phyloP scores from a whole-genome alignment of 2,888 invertebrate genomes.

The Melanophora roralis region DNA sequence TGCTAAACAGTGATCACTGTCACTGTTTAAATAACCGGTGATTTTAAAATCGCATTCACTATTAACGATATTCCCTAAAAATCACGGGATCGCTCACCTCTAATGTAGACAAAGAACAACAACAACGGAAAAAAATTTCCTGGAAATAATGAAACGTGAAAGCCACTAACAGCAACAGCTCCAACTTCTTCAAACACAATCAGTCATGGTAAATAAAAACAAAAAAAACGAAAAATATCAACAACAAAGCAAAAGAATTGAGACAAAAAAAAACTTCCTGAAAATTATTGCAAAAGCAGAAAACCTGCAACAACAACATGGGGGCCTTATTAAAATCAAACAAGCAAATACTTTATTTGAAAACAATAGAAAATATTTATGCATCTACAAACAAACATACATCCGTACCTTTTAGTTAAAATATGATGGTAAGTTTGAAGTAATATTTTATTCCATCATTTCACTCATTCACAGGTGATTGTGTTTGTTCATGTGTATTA shows the following conservation, averaged over 20 bases:
- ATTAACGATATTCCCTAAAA: no score
- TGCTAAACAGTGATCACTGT: no score
- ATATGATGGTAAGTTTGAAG: slow-evolving; percentile 14
- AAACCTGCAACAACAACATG: not conserved
- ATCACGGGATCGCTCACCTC: no score
- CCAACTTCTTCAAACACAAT: not conserved
- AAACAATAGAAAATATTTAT: slow-evolving; percentile 52
- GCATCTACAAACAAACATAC: slow-evolving; percentile 6
- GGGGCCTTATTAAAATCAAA: slow-evolving; percentile 58
- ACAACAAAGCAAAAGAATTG: not conserved
- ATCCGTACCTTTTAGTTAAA: not conserved
- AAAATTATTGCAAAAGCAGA: not conserved
- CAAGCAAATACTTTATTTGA: slow-evolving; percentile 54
- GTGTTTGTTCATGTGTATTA: not conserved
- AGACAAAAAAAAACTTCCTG: not conserved
- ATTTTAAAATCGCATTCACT: no score
- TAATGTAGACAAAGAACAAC: slow-evolving; percentile 20
- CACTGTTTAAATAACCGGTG: no score
- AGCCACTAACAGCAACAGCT: slow-evolving; percentile 49
- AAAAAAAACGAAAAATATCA: no score
- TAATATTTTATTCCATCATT: not conserved
- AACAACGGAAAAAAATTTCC: slow-evolving; percentile 2
- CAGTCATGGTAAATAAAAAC: not conserved
- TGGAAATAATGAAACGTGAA: slow-evolving; percentile 51
- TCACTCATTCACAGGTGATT: not conserved